Evolutionary conservation across 1,140 invertebrate species (phyloP).

Genomic region (Chymomyza costata): DNA sequence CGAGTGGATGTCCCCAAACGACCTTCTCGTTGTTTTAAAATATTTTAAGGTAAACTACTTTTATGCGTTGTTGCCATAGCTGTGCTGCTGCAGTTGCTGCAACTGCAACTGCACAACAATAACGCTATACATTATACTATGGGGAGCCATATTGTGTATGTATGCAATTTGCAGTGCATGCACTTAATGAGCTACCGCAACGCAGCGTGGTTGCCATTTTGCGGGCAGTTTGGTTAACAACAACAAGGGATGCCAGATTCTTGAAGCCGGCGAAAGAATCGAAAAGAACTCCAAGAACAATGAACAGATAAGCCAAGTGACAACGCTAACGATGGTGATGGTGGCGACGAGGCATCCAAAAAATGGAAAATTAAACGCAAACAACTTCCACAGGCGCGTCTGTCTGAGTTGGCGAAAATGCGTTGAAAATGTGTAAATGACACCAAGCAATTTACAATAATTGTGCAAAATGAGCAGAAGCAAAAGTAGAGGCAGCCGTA

Average conservation of each 20-base stretch:
- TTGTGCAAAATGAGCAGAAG: too few relatives aligned
- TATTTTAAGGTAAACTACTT: too few relatives aligned
- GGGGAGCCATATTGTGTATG: too few relatives aligned
- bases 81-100: too few relatives aligned
- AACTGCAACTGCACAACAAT: too few relatives aligned
- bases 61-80: too few relatives aligned
- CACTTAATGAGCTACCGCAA: conserved; percentile 58
- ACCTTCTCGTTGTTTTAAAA: too few relatives aligned
- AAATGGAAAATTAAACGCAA: conserved; percentile 29
- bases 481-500: too few relatives aligned
- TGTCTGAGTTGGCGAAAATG: conserved; percentile 48
- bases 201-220: conserved; percentile 34
- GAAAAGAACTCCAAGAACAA: conserved; percentile 7
- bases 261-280: conserved; percentile 10
- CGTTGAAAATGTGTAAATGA: conserved; percentile 68
- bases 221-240: conserved; percentile 42
- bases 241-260: conserved; percentile 16
- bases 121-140: too few relatives aligned
- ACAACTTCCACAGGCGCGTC: conserved; percentile 33
- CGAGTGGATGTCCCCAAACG: too few relatives aligned
- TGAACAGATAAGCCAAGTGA: conserved; percentile 44
- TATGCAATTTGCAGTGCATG: conserved; percentile 43
- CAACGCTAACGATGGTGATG: conserved; percentile 36
- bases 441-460: conserved; percentile 69
- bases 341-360: conserved; percentile 10